Percentiles rank a stretch among this genome's conserved stretches.
Conservation (phyloP, 2,797 vertebrate species). For the Fratercula arctica region DNA sequence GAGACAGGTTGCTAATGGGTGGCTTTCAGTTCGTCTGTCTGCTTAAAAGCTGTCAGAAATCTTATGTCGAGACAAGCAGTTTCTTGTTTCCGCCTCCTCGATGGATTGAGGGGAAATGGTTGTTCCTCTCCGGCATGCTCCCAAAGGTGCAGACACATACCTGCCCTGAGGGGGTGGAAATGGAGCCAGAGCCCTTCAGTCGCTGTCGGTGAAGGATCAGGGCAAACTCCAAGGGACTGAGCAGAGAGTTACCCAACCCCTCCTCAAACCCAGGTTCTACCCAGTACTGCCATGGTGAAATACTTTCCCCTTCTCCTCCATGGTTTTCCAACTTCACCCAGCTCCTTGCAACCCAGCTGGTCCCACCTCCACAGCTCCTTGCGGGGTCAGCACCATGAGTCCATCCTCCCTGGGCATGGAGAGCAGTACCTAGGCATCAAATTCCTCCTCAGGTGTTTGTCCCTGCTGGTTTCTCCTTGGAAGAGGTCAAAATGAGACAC, state of each 20-base stretch:
- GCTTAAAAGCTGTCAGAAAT: background rate
- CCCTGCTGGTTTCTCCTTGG: background rate
- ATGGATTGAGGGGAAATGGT: background rate
- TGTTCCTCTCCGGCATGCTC: background rate
- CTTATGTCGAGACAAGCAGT: background rate
- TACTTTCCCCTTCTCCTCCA: background rate
- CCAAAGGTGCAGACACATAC: background rate
- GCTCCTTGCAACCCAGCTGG: rapidly evolving
- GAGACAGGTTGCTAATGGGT: background rate
- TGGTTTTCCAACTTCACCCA: background rate
- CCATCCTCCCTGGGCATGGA: rapidly evolving
- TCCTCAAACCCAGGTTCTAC: background rate
- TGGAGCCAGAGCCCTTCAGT: background rate
- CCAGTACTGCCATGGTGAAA: background rate
- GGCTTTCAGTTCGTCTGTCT: background rate
- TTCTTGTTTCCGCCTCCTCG: background rate
- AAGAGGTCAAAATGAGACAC: background rate
- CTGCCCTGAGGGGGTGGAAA: background rate
- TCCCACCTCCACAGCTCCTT: rapidly evolving
- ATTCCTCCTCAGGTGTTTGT: background rate
- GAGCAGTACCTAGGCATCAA: background rate
- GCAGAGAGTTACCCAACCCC: background rate
- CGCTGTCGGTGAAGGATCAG: background rate
- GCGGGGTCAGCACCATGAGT: background rate
- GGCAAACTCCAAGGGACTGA: background rate